A percentile compares a stretch with the other conserved stretches of the same genome.
Conservation (phyloP, 30 jellyfish, hydroid and myxozoan species). For the Rhopilema esculentum region DNA sequence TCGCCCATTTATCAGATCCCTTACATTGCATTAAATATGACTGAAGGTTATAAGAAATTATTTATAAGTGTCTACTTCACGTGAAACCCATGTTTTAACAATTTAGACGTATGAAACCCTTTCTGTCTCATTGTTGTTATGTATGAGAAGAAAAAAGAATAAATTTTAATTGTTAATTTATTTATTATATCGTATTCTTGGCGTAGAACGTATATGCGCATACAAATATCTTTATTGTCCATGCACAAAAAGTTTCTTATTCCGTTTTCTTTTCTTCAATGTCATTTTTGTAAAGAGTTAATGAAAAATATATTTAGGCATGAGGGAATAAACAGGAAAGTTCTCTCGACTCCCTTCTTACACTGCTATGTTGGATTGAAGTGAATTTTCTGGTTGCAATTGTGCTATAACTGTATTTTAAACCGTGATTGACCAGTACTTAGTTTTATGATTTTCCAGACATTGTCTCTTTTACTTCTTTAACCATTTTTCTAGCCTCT, state of each 20-base stretch:
- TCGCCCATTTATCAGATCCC: neutral
- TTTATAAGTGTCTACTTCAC: neutral
- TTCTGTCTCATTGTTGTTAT: constrained; percentile 58
- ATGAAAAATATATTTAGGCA: neutral
- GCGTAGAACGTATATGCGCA: constrained; percentile 70
- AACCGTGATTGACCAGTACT: neutral
- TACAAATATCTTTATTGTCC: constrained; percentile 61
- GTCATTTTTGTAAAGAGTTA: neutral
- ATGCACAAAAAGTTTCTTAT: constrained; percentile 25
- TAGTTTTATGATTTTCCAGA: neutral
- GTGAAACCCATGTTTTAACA: neutral
- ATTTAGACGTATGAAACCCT: neutral
- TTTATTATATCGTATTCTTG: constrained; percentile 61
- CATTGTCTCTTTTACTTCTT: neutral
- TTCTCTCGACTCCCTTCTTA: neutral
- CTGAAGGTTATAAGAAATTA: neutral
- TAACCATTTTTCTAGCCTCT: too few relatives aligned
- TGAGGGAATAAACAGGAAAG: neutral
- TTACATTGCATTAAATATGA: neutral
- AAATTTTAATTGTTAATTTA: constrained; percentile 64
- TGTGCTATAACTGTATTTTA: neutral
- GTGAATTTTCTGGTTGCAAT: too few relatives aligned
- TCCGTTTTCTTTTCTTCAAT: neutral
- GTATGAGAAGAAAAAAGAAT: constrained; percentile 53
- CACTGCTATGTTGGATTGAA: neutral